These are phyloP conservation scores for Himalopsyche anomala DNA, from an alignment of 2,888 invertebrate genomes.

Conservation along the genomic window DNA sequence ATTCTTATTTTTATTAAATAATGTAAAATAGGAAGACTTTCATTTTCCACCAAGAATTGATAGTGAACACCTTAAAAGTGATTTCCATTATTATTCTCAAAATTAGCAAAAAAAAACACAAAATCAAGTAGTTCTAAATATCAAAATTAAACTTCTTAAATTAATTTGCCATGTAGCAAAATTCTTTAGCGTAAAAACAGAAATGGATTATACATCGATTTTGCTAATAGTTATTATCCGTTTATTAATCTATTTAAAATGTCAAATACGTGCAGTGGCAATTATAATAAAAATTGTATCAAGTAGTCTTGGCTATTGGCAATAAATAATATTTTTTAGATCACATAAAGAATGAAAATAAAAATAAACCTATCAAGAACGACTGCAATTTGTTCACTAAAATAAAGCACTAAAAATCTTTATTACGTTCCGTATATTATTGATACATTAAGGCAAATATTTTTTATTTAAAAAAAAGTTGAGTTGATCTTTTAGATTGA, in stretches of 20 bases:
- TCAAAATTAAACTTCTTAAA: too few species aligned
- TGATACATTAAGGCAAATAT: too few species aligned
- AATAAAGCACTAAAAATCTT: neutral
- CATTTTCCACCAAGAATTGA: too few species aligned
- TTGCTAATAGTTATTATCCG: neutral
- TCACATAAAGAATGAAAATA: neutral
- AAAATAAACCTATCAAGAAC: neutral
- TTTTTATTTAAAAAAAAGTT: too few species aligned
- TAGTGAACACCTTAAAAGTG: too few species aligned
- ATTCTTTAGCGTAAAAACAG: neutral
- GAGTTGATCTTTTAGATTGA: too few species aligned
- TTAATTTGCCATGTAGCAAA: neutral
- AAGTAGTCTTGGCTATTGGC: neutral
- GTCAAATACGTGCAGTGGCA: neutral
- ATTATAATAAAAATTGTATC: conserved; percentile 17
- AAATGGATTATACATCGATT: neutral
- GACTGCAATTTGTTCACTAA: neutral
- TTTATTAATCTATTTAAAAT: neutral
- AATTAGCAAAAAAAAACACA: too few species aligned
- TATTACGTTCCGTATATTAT: too few species aligned
- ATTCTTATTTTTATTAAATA: too few species aligned
- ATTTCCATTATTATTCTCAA: too few species aligned
- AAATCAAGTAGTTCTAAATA: too few species aligned
- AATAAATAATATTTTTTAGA: conserved; percentile 5
- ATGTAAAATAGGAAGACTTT: too few species aligned